A percentile compares a stretch with the other conserved stretches of the same genome.
These are phyloP conservation scores for Eolophus roseicapilla DNA, from an alignment of 2,113 vertebrate genomes.

Conservation along the genomic window DNA sequence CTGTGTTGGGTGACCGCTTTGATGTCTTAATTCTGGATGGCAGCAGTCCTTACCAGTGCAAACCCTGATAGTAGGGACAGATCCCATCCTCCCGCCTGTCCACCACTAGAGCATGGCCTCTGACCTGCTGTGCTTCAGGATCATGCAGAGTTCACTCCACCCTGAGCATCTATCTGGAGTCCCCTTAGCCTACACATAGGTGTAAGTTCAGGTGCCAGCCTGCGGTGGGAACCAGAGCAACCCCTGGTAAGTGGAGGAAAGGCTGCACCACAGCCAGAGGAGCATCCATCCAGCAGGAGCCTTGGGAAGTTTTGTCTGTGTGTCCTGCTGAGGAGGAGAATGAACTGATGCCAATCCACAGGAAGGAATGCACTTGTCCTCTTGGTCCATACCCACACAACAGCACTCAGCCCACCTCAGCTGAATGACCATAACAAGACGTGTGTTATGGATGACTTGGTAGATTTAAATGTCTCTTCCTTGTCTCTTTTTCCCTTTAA, in stretches of 20 bases:
- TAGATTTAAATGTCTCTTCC: neutral
- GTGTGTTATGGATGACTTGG: neutral
- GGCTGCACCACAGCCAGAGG: neutral
- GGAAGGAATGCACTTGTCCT: neutral
- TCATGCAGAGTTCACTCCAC: accelerated
- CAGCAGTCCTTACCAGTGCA: neutral
- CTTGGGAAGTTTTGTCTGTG: neutral
- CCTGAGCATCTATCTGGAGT: neutral
- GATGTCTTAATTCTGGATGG: neutral
- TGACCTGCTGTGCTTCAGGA: neutral
- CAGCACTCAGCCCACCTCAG: accelerated
- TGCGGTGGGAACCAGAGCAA: neutral
- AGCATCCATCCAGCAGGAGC: neutral
- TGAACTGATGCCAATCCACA: neutral
- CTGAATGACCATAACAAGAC: neutral
- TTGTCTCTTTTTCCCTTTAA: neutral
- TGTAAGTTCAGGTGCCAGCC: neutral
- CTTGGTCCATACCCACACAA: neutral
- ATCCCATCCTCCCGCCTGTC: neutral
- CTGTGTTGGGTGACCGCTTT: neutral
- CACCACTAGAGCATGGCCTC: neutral
- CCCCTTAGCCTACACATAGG: neutral
- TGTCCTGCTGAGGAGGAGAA: neutral
- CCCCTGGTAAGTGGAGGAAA: neutral
- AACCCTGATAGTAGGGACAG: neutral